These are phyloP conservation scores for Ischnura elegans DNA, from an alignment of 2,888 invertebrate species.

Conservation along the genomic window DNA sequence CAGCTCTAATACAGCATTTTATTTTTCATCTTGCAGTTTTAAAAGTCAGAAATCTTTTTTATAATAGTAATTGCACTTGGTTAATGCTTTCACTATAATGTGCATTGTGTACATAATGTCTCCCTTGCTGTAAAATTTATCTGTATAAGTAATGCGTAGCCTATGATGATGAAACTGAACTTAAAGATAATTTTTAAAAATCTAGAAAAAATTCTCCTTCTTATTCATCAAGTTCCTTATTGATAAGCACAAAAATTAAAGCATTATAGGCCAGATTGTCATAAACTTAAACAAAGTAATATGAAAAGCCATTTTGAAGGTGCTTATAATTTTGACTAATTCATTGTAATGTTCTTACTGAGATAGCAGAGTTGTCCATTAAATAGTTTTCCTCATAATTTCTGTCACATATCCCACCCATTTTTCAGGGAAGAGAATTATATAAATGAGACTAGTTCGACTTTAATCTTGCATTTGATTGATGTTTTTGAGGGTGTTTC, in stretches of 20 bases:
- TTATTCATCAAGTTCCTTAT: not conserved
- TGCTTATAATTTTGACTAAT: constrained; percentile 20
- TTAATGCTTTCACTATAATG: not conserved
- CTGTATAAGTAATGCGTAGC: not conserved
- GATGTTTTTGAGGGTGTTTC: constrained; percentile 1
- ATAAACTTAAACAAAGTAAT: not conserved
- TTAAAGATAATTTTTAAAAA: not conserved
- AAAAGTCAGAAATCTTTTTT: not conserved
- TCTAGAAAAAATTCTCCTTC: not conserved
- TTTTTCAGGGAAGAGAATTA: not conserved
- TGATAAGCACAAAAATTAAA: not conserved
- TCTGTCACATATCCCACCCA: constrained; percentile 5
- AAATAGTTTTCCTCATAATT: constrained; percentile 39
- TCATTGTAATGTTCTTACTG: constrained; percentile 28
- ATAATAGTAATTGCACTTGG: not conserved
- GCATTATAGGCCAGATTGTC: constrained; percentile 18
- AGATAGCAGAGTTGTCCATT: not conserved
- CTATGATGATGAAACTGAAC: not conserved
- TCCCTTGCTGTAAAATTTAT: not conserved
- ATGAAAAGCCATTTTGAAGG: not conserved
- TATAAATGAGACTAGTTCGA: constrained; percentile 50
- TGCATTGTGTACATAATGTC: not conserved
- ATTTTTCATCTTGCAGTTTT: not conserved
- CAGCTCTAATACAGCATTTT: not conserved
- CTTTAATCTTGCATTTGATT: constrained; percentile 32